These are phyloP conservation scores for Panopea generosa DNA, from an alignment of 2,888 invertebrate species.

Conservation along the genomic window DNA sequence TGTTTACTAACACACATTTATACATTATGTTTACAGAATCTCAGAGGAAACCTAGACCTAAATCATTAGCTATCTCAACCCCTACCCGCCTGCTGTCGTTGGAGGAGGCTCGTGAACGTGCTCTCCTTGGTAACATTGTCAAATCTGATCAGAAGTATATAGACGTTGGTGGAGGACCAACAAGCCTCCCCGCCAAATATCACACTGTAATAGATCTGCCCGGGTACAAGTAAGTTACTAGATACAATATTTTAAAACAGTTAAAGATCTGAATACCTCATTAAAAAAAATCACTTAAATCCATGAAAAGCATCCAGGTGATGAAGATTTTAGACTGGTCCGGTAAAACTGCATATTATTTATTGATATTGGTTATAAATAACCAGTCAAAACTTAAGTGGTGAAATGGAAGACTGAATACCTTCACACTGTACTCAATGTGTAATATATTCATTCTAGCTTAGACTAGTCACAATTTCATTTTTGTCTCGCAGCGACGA, in stretches of 20 bases:
- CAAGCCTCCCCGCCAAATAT: conserved; percentile 91
- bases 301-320: no score
- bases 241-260: not conserved
- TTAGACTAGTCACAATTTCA: no score
- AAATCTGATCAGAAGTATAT: conserved; percentile 81
- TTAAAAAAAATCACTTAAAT: not conserved
- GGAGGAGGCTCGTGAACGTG: conserved; percentile 93
- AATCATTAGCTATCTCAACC: conserved; percentile 95
- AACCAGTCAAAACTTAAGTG: no score
- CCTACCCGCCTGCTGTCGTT: conserved; percentile 95
- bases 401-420: no score
- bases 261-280: not conserved
- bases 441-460: no score
- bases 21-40: conserved; percentile 66
- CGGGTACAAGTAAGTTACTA: conserved; percentile 75
- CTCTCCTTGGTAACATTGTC: conserved; percentile 83
- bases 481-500: no score
- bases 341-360: no score
- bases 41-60: conserved; percentile 89
- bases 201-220: conserved; percentile 97
- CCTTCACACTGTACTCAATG: no score
- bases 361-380: no score
- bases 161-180: conserved; percentile 89
- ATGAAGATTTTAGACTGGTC: not conserved
- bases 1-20: no score